A percentile compares a stretch with the other conserved stretches of the same genome.
These are phyloP conservation scores for Sebastes itinus DNA, from an alignment of 2,797 vertebrate genomes.

Conservation along the genomic window DNA sequence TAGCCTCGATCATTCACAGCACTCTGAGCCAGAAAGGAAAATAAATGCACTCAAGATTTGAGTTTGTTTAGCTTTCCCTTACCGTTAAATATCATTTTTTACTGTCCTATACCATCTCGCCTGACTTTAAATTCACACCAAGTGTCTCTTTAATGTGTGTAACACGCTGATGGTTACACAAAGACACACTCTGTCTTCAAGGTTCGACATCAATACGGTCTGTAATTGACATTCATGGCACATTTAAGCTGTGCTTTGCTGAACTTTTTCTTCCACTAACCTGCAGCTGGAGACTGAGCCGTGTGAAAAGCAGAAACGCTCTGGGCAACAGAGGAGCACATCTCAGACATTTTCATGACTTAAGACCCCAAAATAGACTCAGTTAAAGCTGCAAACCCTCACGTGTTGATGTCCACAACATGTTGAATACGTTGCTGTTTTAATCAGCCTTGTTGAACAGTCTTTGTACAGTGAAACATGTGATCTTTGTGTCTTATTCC, in stretches of 20 bases:
- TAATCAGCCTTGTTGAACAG: background rate
- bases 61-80: background rate
- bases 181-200: background rate
- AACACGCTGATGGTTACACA: background rate
- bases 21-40: background rate
- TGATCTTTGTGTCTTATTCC: background rate
- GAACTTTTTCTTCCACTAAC: slow-evolving; percentile 25
- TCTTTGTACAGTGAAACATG: background rate
- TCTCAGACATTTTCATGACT: background rate
- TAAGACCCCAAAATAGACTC: background rate
- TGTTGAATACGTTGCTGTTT: background rate
- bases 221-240: slow-evolving; percentile 51
- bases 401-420: background rate
- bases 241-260: slow-evolving; percentile 21
- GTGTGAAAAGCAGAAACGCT: background rate
- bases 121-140: background rate
- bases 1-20: slow-evolving; percentile 36
- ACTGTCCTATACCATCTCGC: background rate
- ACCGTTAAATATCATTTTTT: background rate
- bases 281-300: slow-evolving; percentile 24
- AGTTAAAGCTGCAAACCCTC: background rate
- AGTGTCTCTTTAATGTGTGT: background rate
- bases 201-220: slow-evolving; percentile 19
- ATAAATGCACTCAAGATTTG: background rate
- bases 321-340: slow-evolving; percentile 1